Percentiles rank a stretch among this genome's conserved stretches.
Evolutionary conservation across 2,113 vertebrate genomes (phyloP).

Genomic region (Tachysurus fulvidraco): DNA sequence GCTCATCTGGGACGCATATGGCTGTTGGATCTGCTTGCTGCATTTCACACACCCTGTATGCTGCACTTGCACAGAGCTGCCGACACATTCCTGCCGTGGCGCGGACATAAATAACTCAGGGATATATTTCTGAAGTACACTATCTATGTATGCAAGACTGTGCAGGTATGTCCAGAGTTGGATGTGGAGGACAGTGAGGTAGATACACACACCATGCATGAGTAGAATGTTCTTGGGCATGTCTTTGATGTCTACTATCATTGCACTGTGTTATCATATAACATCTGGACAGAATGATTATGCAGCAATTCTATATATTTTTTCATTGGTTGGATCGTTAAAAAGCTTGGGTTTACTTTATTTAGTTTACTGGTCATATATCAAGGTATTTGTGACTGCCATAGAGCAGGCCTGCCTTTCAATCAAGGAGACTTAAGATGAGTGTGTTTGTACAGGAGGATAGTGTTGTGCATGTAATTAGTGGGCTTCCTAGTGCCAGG

Average conservation of each 20-base stretch:
- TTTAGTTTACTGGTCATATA: slow-evolving; percentile 33
- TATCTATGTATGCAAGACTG: not conserved
- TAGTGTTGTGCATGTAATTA: slow-evolving; percentile 39
- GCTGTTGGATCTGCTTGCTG: slow-evolving; percentile 10
- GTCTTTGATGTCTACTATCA: slow-evolving; percentile 30
- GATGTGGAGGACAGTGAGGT: not conserved
- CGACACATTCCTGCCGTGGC: slow-evolving; percentile 14
- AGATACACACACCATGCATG: not conserved
- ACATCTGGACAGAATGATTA: slow-evolving; percentile 28
- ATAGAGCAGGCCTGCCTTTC: slow-evolving; percentile 29
- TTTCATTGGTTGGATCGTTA: slow-evolving; percentile 9
- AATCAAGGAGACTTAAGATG: slow-evolving; percentile 41
- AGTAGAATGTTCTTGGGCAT: slow-evolving; percentile 1
- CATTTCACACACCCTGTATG: slow-evolving; percentile 14
- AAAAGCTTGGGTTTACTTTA: slow-evolving; percentile 14
- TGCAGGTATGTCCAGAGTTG: not conserved
- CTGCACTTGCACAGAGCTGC: slow-evolving; percentile 9
- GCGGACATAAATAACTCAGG: not conserved
- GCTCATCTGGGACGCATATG: slow-evolving; percentile 25
- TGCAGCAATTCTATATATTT: slow-evolving; percentile 3
- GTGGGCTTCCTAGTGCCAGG: slow-evolving; percentile 30
- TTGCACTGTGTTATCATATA: slow-evolving; percentile 13
- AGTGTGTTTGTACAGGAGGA: slow-evolving; percentile 10
- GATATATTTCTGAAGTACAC: slow-evolving; percentile 17
- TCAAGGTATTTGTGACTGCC: slow-evolving; percentile 14